phyloP scores from a whole-genome alignment of 2,113 vertebrate species.

The Ondatra zibethicus region DNA sequence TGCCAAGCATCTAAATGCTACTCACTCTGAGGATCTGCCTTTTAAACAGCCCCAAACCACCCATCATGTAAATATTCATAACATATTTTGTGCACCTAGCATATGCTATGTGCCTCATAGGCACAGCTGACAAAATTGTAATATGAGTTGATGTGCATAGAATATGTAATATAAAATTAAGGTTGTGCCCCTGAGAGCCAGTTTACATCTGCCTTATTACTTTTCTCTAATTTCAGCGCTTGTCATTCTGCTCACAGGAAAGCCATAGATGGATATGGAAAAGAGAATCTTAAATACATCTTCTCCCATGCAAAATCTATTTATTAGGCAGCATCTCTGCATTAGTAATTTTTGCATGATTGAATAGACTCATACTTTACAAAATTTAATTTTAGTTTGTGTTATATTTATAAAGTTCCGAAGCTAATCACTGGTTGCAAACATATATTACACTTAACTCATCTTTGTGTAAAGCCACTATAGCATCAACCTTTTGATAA shows the following conservation, averaged over 20 bases:
- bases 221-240: constrained; percentile 59
- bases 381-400: constrained; percentile 48
- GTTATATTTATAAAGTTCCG: not conserved
- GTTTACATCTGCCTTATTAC: constrained; percentile 49
- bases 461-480: constrained; percentile 19
- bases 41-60: constrained; percentile 31
- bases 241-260: constrained; percentile 52
- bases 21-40: constrained; percentile 40
- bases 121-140: constrained; percentile 29
- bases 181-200: constrained; percentile 42
- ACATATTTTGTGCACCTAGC: constrained; percentile 25
- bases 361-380: constrained; percentile 42
- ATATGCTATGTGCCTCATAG: constrained; percentile 42
- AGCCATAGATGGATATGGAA: constrained; percentile 43
- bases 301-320: constrained; percentile 32
- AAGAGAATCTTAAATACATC: constrained; percentile 59
- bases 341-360: constrained; percentile 12
- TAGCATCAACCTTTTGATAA: constrained; percentile 25
- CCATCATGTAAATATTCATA: constrained; percentile 47
- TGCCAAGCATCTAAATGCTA: constrained; percentile 52
- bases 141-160: constrained; percentile 3
- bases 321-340: constrained; percentile 28
- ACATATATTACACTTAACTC: constrained; percentile 32
- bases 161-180: constrained; percentile 27
- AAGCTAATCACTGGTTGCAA: not conserved